These are phyloP conservation scores for Prenolepis imparis DNA, from an alignment of 2,888 invertebrate genomes.

Conservation along the genomic window DNA sequence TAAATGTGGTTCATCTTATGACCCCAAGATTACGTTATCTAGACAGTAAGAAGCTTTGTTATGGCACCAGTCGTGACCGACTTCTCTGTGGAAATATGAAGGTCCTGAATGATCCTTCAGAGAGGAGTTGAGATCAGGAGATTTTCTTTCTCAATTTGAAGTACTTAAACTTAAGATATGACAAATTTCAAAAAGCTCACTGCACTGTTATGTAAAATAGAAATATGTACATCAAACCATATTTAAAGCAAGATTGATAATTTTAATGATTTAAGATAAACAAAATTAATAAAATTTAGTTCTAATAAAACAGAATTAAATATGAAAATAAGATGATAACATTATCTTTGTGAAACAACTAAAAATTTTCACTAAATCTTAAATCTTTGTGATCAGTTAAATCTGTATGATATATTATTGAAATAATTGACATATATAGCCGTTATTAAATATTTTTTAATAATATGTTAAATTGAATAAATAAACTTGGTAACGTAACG, in stretches of 20 bases:
- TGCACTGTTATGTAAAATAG: not conserved
- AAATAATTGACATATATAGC: not conserved
- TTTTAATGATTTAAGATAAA: not conserved
- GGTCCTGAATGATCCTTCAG: not conserved
- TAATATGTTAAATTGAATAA: conserved; percentile 34
- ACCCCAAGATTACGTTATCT: not conserved
- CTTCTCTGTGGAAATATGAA: not conserved
- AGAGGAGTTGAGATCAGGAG: not conserved
- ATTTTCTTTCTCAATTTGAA: not conserved
- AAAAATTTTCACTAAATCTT: not conserved
- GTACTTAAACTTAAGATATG: not conserved
- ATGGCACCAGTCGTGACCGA: not conserved
- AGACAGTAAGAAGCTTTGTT: conserved; percentile 16
- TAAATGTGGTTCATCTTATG: not conserved
- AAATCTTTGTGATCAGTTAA: not conserved
- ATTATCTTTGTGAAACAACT: not conserved
- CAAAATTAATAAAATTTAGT: not conserved
- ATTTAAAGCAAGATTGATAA: not conserved
- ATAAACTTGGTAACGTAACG: conserved; percentile 5
- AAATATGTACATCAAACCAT: not conserved
- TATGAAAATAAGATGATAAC: not conserved
- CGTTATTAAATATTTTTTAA: conserved; percentile 10
- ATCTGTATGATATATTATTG: not conserved
- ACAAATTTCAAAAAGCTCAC: not conserved
- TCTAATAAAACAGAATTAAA: not conserved